phyloP scores from a whole-genome alignment of 2,888 invertebrate genomes.

The Phalera bucephala region DNA sequence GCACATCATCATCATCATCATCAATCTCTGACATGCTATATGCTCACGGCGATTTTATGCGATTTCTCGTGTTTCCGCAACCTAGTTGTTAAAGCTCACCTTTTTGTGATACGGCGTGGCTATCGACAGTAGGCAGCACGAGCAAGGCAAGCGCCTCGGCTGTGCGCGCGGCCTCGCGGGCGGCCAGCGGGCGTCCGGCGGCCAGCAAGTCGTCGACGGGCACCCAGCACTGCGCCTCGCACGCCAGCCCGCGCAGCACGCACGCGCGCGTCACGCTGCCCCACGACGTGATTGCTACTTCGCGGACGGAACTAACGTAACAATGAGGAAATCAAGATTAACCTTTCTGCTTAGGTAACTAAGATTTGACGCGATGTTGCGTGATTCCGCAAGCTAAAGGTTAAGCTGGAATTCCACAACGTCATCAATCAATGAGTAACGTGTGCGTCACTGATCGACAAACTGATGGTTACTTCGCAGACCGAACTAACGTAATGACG shows the following conservation, averaged over 20 bases:
- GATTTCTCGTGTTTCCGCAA: no score
- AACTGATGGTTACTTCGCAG: constrained; percentile 55
- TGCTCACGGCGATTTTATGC: no score
- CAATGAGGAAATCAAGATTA: no score
- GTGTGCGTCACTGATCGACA: constrained; percentile 65
- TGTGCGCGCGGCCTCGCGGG: constrained; percentile 44
- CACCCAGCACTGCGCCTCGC: constrained; percentile 55
- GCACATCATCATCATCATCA: no score
- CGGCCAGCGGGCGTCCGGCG: constrained; percentile 20
- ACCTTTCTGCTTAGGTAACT: no score
- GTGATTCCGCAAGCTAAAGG: no score
- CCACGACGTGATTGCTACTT: constrained; percentile 65
- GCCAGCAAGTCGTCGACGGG: constrained; percentile 44
- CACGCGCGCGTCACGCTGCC: constrained; percentile 58
- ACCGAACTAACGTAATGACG: no score
- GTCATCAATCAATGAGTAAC: no score
- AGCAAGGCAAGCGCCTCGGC: constrained; percentile 62
- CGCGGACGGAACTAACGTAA: constrained; percentile 56
- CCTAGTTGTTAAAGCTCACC: no score
- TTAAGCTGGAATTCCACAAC: no score
- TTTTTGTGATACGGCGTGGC: constrained; percentile 55
- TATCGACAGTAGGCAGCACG: constrained; percentile 59
- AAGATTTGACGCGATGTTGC: no score
- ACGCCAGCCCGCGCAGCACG: constrained; percentile 39
- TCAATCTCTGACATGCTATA: no score